A percentile compares a stretch with the other conserved stretches of the same genome.
phyloP scores from a whole-genome alignment of 2,113 vertebrate species.

The Dicentrarchus labrax region DNA sequence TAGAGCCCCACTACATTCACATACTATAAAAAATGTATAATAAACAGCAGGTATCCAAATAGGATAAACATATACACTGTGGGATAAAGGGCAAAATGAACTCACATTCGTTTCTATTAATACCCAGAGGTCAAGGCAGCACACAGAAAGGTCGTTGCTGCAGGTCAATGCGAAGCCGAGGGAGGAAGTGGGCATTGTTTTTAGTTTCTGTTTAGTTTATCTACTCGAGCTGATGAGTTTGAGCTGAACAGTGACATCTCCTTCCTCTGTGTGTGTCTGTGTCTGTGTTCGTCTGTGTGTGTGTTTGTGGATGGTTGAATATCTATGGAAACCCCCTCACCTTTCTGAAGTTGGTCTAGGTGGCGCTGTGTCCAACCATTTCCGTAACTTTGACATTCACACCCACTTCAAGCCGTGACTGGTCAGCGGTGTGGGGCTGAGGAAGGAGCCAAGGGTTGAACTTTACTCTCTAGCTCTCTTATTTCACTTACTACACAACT shows the following conservation, averaged over 20 bases:
- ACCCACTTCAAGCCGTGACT: too few relatives aligned
- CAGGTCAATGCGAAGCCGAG: conserved; percentile 36
- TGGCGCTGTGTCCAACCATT: too few relatives aligned
- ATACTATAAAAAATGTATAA: background rate
- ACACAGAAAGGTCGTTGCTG: background rate
- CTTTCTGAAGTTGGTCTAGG: background rate
- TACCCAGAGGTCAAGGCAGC: conserved; percentile 33
- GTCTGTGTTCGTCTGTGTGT: conserved; percentile 16
- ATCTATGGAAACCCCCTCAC: background rate
- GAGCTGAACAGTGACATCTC: background rate
- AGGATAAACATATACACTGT: background rate
- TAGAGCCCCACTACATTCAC: background rate
- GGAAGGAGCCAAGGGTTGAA: too few relatives aligned
- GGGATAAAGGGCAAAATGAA: background rate
- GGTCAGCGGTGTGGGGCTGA: too few relatives aligned
- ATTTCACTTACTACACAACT: too few relatives aligned
- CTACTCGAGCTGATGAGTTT: background rate
- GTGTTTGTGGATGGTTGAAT: too few relatives aligned
- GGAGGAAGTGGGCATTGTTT: conserved; percentile 60
- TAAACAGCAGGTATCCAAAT: background rate
- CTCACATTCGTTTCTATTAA: conserved; percentile 35
- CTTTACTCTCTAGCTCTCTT: too few relatives aligned
- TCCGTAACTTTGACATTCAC: too few relatives aligned
- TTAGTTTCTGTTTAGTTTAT: conserved; percentile 23
- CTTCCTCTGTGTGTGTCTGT: conserved; percentile 20